phyloP scores from a whole-genome alignment of 23 tunicate species.

The Phallusia fumigata region DNA sequence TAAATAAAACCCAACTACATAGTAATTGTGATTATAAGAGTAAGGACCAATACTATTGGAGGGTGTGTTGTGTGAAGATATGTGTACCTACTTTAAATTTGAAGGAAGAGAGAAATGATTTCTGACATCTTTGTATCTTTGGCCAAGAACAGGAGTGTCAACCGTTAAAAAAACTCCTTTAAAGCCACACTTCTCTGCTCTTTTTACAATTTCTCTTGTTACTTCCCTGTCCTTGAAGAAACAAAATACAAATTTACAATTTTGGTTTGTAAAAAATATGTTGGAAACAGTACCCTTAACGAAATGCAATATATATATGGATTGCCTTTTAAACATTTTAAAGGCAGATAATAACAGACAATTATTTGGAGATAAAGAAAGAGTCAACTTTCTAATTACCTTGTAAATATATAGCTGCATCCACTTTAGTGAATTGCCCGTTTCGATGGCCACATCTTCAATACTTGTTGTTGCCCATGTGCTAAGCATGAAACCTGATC shows the following conservation, averaged over 20 bases:
- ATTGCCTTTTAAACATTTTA: too few species aligned
- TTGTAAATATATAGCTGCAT: slow-evolving; percentile 76
- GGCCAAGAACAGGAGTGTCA: slow-evolving; percentile 84
- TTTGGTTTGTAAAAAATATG: neutral
- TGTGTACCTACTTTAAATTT: slow-evolving; percentile 32
- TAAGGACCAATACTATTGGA: too few species aligned
- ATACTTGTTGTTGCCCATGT: slow-evolving; percentile 83
- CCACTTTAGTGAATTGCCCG: slow-evolving; percentile 45
- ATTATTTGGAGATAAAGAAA: too few species aligned
- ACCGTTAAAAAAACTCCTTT: slow-evolving; percentile 69
- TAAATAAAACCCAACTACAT: too few species aligned
- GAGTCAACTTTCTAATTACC: too few species aligned
- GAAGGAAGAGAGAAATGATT: slow-evolving; percentile 72
- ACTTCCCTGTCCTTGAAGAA: slow-evolving; percentile 46
- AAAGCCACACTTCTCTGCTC: slow-evolving; percentile 63
- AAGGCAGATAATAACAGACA: too few species aligned
- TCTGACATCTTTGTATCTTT: slow-evolving; percentile 56
- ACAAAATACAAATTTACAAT: neutral
- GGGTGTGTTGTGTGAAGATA: neutral
- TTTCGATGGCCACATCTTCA: slow-evolving; percentile 54
- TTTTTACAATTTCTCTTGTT: slow-evolving; percentile 46
- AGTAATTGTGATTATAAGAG: too few species aligned
- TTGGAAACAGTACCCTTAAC: neutral
- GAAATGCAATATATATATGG: too few species aligned
- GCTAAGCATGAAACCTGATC: slow-evolving; percentile 62